These are phyloP conservation scores for Phallusia fumigata DNA, from an alignment of 23 tunicate species.

Conservation along the genomic window DNA sequence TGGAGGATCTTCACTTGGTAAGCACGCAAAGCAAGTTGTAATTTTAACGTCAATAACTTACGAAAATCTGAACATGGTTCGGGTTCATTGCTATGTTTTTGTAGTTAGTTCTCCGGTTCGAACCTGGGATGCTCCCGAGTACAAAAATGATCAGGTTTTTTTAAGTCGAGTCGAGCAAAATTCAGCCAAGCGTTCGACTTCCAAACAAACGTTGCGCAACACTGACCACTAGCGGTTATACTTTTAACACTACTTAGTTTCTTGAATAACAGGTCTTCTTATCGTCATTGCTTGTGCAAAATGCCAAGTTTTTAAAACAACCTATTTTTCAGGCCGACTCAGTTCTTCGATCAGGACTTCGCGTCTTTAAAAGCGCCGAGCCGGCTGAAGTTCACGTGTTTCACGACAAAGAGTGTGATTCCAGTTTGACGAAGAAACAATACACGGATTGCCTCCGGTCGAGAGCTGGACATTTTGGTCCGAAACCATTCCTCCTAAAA, in stretches of 20 bases:
- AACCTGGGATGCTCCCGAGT: too few species aligned
- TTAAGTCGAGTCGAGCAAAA: too few species aligned
- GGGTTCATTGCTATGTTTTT: too few species aligned
- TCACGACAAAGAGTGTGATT: not conserved
- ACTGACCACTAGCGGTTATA: not conserved
- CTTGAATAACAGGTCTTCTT: too few species aligned
- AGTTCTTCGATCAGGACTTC: not conserved
- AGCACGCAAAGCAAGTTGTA: conserved; percentile 14
- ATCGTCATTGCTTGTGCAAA: not conserved
- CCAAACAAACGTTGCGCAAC: not conserved
- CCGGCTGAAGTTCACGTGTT: not conserved
- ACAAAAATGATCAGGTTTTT: too few species aligned
- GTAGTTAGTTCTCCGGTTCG: not conserved
- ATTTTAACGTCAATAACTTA: too few species aligned
- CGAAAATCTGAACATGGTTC: too few species aligned
- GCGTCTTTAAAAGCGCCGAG: not conserved
- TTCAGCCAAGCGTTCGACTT: too few species aligned
- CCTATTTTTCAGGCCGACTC: not conserved
- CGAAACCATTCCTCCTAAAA: not conserved
- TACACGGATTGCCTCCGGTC: not conserved
- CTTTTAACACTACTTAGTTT: not conserved
- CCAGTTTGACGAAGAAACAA: not conserved
- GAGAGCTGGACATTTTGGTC: not conserved
- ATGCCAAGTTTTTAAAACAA: not conserved
- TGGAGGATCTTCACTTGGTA: conserved; percentile 86